These are phyloP conservation scores for Phocides pigmalion DNA, from an alignment of 1,140 invertebrate genomes.

Conservation along the genomic window DNA sequence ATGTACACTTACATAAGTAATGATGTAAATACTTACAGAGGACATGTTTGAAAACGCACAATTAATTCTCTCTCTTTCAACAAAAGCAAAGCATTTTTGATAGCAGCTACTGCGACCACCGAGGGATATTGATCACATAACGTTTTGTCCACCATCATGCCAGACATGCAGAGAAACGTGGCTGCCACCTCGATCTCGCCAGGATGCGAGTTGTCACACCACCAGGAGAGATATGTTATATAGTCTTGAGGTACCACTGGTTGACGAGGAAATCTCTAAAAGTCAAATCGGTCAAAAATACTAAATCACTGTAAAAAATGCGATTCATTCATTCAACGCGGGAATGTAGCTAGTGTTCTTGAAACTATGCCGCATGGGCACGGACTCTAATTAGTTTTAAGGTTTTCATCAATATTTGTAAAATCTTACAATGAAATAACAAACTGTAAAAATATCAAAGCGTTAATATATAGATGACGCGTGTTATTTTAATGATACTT, in stretches of 20 bases:
- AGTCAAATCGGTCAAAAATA: not conserved
- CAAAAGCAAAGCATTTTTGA: slow-evolving; percentile 55
- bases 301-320: too few species aligned
- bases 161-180: slow-evolving; percentile 59
- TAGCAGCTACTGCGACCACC: slow-evolving; percentile 54
- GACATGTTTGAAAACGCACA: slow-evolving; percentile 41
- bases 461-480: too few species aligned
- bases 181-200: slow-evolving; percentile 58
- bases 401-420: too few species aligned
- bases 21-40: slow-evolving; percentile 39
- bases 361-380: too few species aligned
- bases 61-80: slow-evolving; percentile 46
- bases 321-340: too few species aligned
- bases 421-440: too few species aligned
- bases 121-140: slow-evolving; percentile 56
- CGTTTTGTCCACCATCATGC: slow-evolving; percentile 51
- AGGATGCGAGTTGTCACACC: slow-evolving; percentile 43
- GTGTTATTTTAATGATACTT: too few species aligned
- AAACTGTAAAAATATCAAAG: too few species aligned
- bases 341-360: too few species aligned
- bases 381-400: too few species aligned
- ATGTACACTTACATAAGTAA: not conserved
- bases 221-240: slow-evolving; percentile 61
- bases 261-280: slow-evolving; percentile 55
- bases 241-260: slow-evolving; percentile 63